Base-by-base conservation (phyloP, 2,888 invertebrate genomes). In the Coelinius sp. region DNA sequence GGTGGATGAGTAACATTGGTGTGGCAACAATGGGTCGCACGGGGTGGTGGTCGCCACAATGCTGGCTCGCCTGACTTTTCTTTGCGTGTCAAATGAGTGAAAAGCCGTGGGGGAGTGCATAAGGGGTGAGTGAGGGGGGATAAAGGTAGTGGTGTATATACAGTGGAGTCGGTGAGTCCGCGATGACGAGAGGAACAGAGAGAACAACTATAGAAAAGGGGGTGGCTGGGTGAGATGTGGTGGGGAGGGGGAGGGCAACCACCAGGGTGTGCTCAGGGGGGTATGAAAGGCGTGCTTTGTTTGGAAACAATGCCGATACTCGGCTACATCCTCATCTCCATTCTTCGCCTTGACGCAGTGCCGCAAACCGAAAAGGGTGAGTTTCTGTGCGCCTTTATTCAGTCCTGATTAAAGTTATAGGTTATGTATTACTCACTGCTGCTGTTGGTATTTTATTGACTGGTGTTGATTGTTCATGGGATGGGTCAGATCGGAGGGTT, bases 291-390 rank as follows among this genome's bases (percentile, higher is more conserved):
- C 85, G 82, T 81, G 86, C 87, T 87, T 87, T 87, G 87, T 87
- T 87, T 87, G 86, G 84, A 87, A 87, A 87, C 87, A 87, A 87
- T 87, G 86, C 87, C 87, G 86, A 87, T 87, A 87, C 87, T 87
- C 86, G 81, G 87, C 86, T 86, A 87, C 87, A 87, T 87, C 86
- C 87, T 87, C 87, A 87, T 87, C 86, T 87, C 86, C 83, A 87
- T 87, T 87, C 87, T 87, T 85, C 86, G 85, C 83, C 84, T 87
- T 86, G 87, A 86, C 78, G 77, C 76, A 77, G 77, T 78, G 68
- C 56, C 71, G 73, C 68, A 64, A 63, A 72, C 64, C 68, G 31
- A 72, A 68, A 63, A 72, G 68, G 72, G 66, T 14, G n/a, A n/a
- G 68, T 64, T 56, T 62, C 20, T 68, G 41, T 20, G 24, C 14